A percentile compares a stretch with the other conserved stretches of the same genome.
Evolutionary conservation across 2,888 invertebrate species (phyloP).

Genomic region (Alloplasta piceator): DNA sequence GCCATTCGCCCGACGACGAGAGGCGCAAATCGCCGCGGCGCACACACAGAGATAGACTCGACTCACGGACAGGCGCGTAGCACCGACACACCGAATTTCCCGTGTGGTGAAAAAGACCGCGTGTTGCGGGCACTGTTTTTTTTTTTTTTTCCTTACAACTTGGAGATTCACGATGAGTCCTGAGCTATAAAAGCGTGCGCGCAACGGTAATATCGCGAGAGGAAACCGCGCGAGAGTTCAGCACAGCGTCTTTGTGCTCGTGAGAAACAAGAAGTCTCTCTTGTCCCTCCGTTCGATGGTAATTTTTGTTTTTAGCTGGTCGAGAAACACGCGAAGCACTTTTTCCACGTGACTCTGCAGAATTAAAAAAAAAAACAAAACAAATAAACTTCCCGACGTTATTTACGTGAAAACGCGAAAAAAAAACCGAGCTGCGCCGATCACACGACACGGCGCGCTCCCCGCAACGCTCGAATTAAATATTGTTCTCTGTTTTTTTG

Average conservation of each 20-base stretch:
- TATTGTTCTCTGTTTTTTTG: background rate
- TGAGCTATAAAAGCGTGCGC: too few species aligned
- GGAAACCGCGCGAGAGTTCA: too few species aligned
- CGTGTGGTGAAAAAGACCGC: constrained; percentile 30
- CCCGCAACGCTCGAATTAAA: constrained; percentile 22
- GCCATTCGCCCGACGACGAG: constrained; percentile 71
- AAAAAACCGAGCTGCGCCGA: constrained; percentile 51
- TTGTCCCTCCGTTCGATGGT: background rate
- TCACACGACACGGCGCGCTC: constrained; percentile 51
- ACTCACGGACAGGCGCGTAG: constrained; percentile 60
- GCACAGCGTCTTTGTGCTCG: background rate
- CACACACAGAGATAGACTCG: too few species aligned
- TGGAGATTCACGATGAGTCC: too few species aligned
- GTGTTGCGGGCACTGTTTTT: constrained; percentile 25
- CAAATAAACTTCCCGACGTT: background rate
- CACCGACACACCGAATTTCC: background rate
- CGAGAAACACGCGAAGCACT: background rate
- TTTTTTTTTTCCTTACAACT: background rate
- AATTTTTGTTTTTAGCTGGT: background rate
- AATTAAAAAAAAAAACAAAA: constrained; percentile 35
- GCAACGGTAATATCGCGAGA: too few species aligned
- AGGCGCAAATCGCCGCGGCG: constrained; percentile 44
- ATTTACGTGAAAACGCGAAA: too few species aligned
- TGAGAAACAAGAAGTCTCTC: constrained; percentile 1
- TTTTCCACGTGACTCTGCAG: constrained; percentile 45